phyloP scores from a whole-genome alignment of 2,888 invertebrate species.

The Acrobeloides nanus region DNA sequence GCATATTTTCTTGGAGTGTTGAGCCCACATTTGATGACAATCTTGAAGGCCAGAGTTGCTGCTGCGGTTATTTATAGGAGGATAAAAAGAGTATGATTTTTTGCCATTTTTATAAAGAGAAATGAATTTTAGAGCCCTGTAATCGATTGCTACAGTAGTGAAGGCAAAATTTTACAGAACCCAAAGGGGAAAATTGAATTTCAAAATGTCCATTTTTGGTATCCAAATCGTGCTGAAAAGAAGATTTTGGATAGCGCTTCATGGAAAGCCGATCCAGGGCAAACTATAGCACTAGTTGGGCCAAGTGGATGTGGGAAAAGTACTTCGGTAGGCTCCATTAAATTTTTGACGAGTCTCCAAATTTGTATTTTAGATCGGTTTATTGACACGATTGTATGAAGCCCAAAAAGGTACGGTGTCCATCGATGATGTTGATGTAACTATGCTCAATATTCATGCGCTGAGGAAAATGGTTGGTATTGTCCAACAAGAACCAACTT shows the following conservation, averaged over 20 bases:
- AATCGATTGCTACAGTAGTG: conserved; percentile 4
- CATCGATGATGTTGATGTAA: conserved; percentile 37
- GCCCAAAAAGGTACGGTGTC: conserved; percentile 63
- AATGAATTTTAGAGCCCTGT: conserved; percentile 2
- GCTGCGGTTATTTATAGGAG: conserved; percentile 41
- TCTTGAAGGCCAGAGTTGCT: conserved; percentile 44
- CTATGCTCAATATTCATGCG: conserved; percentile 24
- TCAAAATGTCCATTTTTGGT: conserved; percentile 37
- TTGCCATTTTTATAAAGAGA: no score
- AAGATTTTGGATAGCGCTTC: conserved; percentile 52
- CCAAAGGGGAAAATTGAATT: conserved; percentile 18
- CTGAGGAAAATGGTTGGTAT: conserved; percentile 35
- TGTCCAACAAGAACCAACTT: conserved; percentile 43
- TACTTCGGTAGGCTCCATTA: conserved; percentile 66
- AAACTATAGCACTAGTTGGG: conserved; percentile 58
- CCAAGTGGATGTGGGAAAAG: conserved; percentile 65
- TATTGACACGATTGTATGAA: conserved; percentile 67
- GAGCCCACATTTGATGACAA: conserved; percentile 41
- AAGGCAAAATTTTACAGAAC: background rate
- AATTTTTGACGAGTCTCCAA: background rate
- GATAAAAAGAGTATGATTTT: conserved; percentile 36
- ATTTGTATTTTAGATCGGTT: conserved; percentile 59
- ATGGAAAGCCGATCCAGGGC: conserved; percentile 53
- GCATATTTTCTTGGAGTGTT: conserved; percentile 44
- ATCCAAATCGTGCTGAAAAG: conserved; percentile 30